Percentiles rank a stretch among this genome's conserved stretches.
These are phyloP conservation scores for Synanthedon myopaeformis DNA, from an alignment of 2,888 invertebrate species.

Conservation along the genomic window DNA sequence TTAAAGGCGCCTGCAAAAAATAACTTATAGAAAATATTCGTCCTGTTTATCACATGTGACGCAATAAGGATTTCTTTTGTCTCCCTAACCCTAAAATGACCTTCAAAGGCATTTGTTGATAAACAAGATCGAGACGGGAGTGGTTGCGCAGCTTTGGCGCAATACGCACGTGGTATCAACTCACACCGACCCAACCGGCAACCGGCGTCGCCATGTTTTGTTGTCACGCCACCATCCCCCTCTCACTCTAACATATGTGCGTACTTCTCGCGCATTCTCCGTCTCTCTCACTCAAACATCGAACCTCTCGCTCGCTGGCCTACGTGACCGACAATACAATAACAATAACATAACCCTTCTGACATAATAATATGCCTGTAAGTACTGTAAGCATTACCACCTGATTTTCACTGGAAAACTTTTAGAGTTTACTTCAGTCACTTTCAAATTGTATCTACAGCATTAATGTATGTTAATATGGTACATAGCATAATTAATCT, in stretches of 20 bases:
- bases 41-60: slow-evolving; percentile 6
- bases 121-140: slow-evolving; percentile 52
- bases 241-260: slow-evolving; percentile 29
- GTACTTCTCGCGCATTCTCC: slow-evolving; percentile 17
- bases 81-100: slow-evolving; percentile 47
- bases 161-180: slow-evolving; percentile 58
- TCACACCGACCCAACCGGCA: slow-evolving; percentile 61
- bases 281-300: slow-evolving; percentile 22
- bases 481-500: too few species aligned
- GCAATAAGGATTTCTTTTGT: slow-evolving; percentile 43
- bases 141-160: slow-evolving; percentile 33
- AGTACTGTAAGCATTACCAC: neutral
- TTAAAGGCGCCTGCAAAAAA: neutral
- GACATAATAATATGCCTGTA: slow-evolving; percentile 8
- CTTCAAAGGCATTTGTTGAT: slow-evolving; percentile 67
- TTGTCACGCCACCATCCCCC: slow-evolving; percentile 61
- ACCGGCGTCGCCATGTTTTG: slow-evolving; percentile 63
- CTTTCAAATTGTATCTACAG: too few species aligned
- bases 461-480: too few species aligned
- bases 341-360: slow-evolving; percentile 54
- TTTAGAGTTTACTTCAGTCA: too few species aligned
- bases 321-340: slow-evolving; percentile 66
- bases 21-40: neutral
- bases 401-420: too few species aligned
- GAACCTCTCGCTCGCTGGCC: slow-evolving; percentile 38